phyloP scores from a whole-genome alignment of 1,140 invertebrate species.

The Pentalonia nigronervosa region DNA sequence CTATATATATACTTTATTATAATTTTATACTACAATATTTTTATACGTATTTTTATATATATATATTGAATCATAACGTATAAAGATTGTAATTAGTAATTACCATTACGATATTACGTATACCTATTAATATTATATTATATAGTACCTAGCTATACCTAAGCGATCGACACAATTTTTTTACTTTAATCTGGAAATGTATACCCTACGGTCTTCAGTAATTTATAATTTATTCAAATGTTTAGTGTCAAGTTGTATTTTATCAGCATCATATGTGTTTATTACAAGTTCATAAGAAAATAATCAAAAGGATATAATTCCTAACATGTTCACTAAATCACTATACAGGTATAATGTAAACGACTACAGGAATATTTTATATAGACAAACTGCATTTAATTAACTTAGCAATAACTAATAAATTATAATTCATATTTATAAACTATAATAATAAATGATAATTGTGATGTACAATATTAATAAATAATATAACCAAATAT shows the following conservation, averaged over 20 bases:
- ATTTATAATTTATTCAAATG: conserved; percentile 50
- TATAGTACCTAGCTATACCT: background rate
- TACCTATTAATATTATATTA: background rate
- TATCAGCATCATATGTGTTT: background rate
- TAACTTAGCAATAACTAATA: background rate
- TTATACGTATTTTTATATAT: background rate
- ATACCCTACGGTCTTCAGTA: background rate
- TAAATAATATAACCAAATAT: background rate
- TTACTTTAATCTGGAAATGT: conserved; percentile 14
- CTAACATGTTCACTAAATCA: background rate
- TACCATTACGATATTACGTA: background rate
- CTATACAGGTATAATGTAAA: background rate
- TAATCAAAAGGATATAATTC: background rate
- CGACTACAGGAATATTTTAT: background rate
- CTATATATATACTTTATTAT: background rate
- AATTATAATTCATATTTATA: background rate
- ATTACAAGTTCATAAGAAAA: conserved; percentile 4
- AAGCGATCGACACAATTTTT: background rate
- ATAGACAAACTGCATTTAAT: background rate
- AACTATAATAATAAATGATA: background rate
- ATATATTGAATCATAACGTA: background rate
- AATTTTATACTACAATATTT: background rate
- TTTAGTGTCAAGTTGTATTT: background rate
- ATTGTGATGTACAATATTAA: background rate
- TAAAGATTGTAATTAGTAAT: background rate